These are phyloP conservation scores for Carlito syrichta DNA, from an alignment of 2,113 vertebrate species.

Conservation along the genomic window DNA sequence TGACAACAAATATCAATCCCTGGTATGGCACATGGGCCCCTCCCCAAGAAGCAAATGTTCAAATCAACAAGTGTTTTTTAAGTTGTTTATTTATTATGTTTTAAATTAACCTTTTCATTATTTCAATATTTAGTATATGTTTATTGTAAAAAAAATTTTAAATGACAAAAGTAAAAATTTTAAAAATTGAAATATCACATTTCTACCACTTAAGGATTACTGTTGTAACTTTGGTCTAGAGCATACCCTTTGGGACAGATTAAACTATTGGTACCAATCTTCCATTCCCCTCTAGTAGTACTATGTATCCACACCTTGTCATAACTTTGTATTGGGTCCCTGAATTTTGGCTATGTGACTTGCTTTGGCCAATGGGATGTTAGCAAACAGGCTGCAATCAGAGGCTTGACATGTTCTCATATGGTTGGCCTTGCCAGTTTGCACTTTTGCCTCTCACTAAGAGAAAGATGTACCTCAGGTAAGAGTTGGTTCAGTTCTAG, in stretches of 20 bases:
- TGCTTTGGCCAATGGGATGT: not conserved
- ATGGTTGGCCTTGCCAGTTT: not conserved
- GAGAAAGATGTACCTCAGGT: not conserved
- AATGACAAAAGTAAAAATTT: not conserved
- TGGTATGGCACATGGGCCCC: no score
- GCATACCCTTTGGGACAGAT: not conserved
- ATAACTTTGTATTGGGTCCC: not conserved
- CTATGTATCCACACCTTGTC: not conserved
- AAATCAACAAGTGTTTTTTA: not conserved
- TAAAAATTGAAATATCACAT: not conserved
- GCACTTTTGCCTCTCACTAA: not conserved
- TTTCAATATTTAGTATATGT: not conserved
- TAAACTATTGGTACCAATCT: no score
- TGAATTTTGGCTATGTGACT: not conserved
- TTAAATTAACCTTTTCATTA: not conserved
- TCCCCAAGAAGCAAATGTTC: not conserved
- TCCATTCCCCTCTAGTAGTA: not conserved
- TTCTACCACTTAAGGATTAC: not conserved
- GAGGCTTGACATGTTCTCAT: no score
- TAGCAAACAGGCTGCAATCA: not conserved
- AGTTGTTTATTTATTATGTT: not conserved
- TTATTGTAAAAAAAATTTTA: not conserved
- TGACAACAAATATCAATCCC: not conserved
- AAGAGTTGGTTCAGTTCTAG: not conserved
- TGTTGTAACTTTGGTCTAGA: not conserved